Percentiles rank a stretch among this genome's conserved stretches.
phyloP scores from a whole-genome alignment of 2,797 vertebrate genomes.

The Anisognathus igniventris region DNA sequence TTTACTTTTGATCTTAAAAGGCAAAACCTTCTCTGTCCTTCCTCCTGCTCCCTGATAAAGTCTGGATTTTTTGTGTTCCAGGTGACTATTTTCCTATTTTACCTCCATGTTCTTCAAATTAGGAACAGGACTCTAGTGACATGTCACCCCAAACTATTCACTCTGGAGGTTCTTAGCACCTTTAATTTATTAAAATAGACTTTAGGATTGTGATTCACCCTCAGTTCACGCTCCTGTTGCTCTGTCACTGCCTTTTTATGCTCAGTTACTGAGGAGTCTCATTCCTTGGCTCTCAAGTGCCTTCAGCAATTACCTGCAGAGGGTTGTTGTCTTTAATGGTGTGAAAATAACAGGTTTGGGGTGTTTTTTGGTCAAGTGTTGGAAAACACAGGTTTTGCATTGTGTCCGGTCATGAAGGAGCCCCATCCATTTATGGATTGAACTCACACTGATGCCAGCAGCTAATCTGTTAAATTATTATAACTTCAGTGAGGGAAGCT shows the following conservation, averaged over 20 bases:
- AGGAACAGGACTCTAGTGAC: not conserved
- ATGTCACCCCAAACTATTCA: not conserved
- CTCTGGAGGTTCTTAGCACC: not conserved
- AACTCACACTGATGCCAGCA: fast-evolving
- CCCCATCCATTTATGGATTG: not conserved
- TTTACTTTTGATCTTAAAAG: not conserved
- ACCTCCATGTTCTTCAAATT: not conserved
- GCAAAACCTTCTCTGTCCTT: not conserved
- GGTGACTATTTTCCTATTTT: not conserved
- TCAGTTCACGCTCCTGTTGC: not conserved
- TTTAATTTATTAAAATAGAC: not conserved
- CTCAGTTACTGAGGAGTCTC: not conserved
- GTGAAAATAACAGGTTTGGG: not conserved
- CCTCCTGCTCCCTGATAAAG: not conserved
- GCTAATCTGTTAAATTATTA: not conserved
- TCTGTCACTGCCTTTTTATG: not conserved
- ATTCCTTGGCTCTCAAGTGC: not conserved
- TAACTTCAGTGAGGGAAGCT: not conserved
- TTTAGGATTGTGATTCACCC: not conserved
- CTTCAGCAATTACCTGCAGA: not conserved
- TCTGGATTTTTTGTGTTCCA: not conserved
- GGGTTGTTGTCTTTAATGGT: not conserved
- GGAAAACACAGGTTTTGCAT: not conserved
- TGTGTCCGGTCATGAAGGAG: fast-evolving
- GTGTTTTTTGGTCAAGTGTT: not conserved